Evolutionary conservation across 2,113 vertebrate genomes (phyloP).

Genomic region (Pavo muticus): DNA sequence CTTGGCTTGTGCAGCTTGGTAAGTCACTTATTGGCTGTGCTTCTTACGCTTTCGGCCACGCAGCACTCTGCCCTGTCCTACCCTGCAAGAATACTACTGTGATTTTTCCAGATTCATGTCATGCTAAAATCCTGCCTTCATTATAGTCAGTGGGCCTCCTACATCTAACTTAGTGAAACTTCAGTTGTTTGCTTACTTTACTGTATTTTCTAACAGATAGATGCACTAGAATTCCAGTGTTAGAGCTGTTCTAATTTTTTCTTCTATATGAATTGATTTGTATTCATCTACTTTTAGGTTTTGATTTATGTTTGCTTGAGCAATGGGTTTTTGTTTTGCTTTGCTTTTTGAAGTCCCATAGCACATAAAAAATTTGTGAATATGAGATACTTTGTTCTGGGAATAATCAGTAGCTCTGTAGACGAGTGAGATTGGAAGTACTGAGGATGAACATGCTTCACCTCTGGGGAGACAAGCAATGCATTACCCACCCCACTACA

Average conservation of each 20-base stretch:
- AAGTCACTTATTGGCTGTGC: not conserved
- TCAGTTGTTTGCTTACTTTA: not conserved
- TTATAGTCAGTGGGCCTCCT: not conserved
- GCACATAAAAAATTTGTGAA: not conserved
- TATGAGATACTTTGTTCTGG: not conserved
- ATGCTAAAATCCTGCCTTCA: not conserved
- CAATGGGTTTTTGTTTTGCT: not conserved
- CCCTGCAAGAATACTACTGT: not conserved
- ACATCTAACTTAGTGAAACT: not conserved
- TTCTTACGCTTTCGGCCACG: not conserved
- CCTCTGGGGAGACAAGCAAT: constrained; percentile 6
- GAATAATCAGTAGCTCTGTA: constrained; percentile 29
- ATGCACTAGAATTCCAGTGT: not conserved
- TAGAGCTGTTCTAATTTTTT: not conserved
- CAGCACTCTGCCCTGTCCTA: not conserved
- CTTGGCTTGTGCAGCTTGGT: not conserved
- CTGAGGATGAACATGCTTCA: not conserved
- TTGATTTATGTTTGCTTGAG: constrained; percentile 12
- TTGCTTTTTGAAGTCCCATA: not conserved
- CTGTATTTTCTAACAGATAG: not conserved
- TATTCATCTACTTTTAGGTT: not conserved
- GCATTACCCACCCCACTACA: not conserved
- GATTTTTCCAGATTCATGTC: not conserved
- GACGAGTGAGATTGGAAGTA: not conserved
- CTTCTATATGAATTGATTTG: not conserved